Conservation (phyloP, 2,113 vertebrate species). For the Pampusana beccarii region DNA sequence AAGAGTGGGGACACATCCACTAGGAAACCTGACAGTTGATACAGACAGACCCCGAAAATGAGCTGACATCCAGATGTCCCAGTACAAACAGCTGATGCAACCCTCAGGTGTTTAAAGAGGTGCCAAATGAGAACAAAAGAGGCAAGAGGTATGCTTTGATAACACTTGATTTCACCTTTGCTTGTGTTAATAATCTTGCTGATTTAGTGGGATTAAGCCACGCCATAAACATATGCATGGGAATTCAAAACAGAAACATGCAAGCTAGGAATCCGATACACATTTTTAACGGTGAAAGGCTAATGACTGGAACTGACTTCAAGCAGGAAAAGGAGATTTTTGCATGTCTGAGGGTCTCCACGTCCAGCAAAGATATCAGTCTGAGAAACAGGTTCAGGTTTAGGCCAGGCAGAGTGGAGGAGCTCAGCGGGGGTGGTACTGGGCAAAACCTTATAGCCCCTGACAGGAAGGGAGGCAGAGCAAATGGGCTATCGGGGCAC, state of each 20-base stretch:
- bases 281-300: not conserved
- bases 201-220: not conserved
- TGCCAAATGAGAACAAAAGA: not conserved
- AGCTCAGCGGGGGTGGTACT: not conserved
- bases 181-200: not conserved
- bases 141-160: not conserved
- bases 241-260: not conserved
- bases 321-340: not conserved
- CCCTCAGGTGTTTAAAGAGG: not conserved
- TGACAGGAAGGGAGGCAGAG: not conserved
- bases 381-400: not conserved
- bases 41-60: not conserved
- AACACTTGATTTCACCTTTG: not conserved
- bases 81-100: not conserved
- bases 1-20: fast-evolving
- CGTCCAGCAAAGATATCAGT: fast-evolving
- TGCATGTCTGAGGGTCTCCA: not conserved
- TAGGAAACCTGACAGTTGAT: not conserved
- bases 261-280: not conserved
- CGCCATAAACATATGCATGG: fast-evolving
- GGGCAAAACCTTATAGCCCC: not conserved
- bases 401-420: not conserved
- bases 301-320: not conserved
- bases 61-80: not conserved
- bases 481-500: not conserved